These are phyloP conservation scores for Argynnis bischoffii DNA, from an alignment of 2,888 invertebrate species.

Conservation along the genomic window DNA sequence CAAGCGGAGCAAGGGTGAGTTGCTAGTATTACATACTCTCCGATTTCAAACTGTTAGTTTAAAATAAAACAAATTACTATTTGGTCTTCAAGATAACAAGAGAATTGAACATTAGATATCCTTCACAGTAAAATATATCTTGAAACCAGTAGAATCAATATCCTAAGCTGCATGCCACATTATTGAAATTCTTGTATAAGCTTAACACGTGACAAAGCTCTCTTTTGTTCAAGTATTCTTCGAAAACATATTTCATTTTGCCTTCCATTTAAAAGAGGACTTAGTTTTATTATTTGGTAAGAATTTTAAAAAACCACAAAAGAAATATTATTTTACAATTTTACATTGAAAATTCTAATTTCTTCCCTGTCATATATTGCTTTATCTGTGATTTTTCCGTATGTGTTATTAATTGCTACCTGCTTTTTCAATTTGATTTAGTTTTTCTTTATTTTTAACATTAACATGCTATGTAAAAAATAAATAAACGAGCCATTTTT, in stretches of 20 bases:
- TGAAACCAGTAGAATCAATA: constrained; percentile 6
- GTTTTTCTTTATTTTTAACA: no score
- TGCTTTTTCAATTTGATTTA: no score
- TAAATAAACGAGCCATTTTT: no score
- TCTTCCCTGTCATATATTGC: no score
- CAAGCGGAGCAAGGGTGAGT: no score
- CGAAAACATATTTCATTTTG: constrained; percentile 14
- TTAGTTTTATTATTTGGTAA: neutral
- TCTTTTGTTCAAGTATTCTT: constrained; percentile 12
- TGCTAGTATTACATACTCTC: no score
- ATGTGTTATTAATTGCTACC: no score
- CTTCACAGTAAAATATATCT: neutral
- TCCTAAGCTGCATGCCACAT: constrained; percentile 11
- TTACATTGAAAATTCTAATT: neutral
- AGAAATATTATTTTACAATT: neutral
- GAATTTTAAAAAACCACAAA: neutral
- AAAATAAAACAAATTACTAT: neutral
- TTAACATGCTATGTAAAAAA: no score
- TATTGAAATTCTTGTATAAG: constrained; percentile 22
- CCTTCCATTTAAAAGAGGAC: constrained; percentile 4
- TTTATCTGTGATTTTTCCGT: no score
- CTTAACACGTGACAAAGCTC: constrained; percentile 15
- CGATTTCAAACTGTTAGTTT: no score
- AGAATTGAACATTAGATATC: neutral
- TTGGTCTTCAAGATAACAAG: neutral